Conservation (phyloP, 2,888 invertebrate genomes). For the Ganaspis brasiliensis region DNA sequence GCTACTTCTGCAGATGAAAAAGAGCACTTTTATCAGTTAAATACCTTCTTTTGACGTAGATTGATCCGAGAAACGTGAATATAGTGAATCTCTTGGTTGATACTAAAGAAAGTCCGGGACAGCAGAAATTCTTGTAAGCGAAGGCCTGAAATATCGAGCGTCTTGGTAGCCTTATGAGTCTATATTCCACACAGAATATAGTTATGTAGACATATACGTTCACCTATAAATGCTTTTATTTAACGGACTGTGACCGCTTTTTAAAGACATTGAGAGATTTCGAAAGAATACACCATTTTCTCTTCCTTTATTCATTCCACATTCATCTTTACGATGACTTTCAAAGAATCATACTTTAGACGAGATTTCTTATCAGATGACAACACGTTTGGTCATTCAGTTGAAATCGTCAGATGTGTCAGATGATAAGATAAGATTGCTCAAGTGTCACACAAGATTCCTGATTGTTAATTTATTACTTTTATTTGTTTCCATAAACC, state of each 20-base stretch:
- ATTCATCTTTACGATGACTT: slow-evolving; percentile 41
- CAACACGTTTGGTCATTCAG: slow-evolving; percentile 17
- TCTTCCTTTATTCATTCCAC: slow-evolving; percentile 39
- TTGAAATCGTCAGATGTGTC: slow-evolving; percentile 4
- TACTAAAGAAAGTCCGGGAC: slow-evolving; percentile 63
- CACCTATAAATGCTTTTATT: neutral
- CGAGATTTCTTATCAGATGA: slow-evolving; percentile 11
- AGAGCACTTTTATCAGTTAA: neutral
- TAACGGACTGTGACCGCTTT: neutral
- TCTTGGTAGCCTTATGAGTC: slow-evolving; percentile 40
- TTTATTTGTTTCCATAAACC: neutral
- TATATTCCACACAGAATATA: neutral
- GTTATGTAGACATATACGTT: neutral
- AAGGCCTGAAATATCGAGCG: slow-evolving; percentile 74
- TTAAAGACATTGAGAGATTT: neutral
- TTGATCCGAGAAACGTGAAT: slow-evolving; percentile 24
- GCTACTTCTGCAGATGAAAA: neutral
- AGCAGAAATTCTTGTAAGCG: slow-evolving; percentile 69
- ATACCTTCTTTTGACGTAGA: slow-evolving; percentile 11
- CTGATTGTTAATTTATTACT: neutral
- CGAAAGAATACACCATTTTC: slow-evolving; percentile 26
- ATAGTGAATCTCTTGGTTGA: neutral
- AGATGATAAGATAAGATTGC: slow-evolving; percentile 1
- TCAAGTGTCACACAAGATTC: neutral
- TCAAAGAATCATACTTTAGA: neutral